Conservation (phyloP, 1,140 invertebrate species). For the Parasteatoda tepidariorum region DNA sequence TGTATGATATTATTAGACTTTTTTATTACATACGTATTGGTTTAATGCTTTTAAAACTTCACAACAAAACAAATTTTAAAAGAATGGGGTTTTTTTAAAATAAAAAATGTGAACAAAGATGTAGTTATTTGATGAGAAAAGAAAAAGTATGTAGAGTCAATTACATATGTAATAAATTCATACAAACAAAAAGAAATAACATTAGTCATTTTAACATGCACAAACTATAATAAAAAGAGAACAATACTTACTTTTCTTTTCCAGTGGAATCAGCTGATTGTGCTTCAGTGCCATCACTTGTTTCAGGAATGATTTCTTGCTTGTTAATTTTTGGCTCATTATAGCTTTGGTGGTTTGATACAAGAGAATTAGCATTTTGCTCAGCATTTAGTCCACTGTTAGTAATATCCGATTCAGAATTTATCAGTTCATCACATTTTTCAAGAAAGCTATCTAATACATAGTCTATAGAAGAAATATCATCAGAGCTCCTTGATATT, state of each 20-base stretch:
- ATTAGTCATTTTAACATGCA: too few relatives aligned
- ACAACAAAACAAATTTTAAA: too few relatives aligned
- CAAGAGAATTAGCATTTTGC: background rate
- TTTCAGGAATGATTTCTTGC: background rate
- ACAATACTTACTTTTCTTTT: background rate
- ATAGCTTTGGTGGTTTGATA: background rate
- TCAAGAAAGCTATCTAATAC: background rate
- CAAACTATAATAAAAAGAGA: too few relatives aligned
- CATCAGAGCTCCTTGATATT: conserved; percentile 14
- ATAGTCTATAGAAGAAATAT: background rate
- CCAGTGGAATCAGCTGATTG: background rate
- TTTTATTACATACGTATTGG: too few relatives aligned
- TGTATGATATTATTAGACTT: too few relatives aligned
- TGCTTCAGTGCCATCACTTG: background rate
- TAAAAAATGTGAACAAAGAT: too few relatives aligned
- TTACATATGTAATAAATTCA: too few relatives aligned
- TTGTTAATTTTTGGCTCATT: background rate
- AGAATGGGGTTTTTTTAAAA: too few relatives aligned
- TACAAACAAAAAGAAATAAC: too few relatives aligned
- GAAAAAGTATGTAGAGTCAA: too few relatives aligned
- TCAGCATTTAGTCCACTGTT: background rate
- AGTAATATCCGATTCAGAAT: background rate
- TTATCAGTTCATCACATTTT: background rate
- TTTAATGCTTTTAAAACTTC: too few relatives aligned
- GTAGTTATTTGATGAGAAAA: too few relatives aligned